Evolutionary conservation across 2,113 vertebrate genomes (phyloP), one percentile per base, ranked within the genome.

Genomic region (Leptosomus discolor): DNA sequence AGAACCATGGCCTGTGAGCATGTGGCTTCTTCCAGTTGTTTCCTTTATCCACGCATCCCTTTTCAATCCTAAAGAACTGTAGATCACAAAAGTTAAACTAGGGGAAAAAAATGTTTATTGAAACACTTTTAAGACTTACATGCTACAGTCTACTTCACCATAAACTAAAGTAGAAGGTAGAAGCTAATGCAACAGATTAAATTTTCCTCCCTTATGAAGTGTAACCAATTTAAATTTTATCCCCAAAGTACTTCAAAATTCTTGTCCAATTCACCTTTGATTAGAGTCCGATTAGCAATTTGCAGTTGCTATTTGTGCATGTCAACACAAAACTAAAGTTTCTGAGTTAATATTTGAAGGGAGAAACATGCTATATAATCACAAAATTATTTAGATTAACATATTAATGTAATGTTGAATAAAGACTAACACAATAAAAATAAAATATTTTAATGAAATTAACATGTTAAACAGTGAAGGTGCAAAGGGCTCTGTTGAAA

Each of bases 381-480:
- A 91, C 15, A 87, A 89, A 68, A 67, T 63, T 85, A 68, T 94
- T 65, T 63, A 87, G 63, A 95, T 89, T 57, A 78, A 32, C 11
- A 15, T 90, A 37, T 23, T 75, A 65, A 51, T 89, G 18, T 24
- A 60, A 36, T 48, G 20, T 61, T 74, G 45, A 92, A 92, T 83
- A 94, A 94, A 84, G 41, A 45, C 12, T 74, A 77, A 91, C 64
- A 69, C 2, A 82, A 78, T 88, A 85, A 76, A 88, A 73, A 48
- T 48, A 67, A 67, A 85, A 83, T 83, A 92, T 64, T 91, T 92
- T 92, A 83, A 92, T 83, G 79, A 92, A 94, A 92, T 92, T 89
- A 87, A 34, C 80, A 86, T 85, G 68, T 64, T 81, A 93, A 94
- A 75, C 5, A 75, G 21, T 71, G 43, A 88, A 85, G 10, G 69